Base-by-base conservation (phyloP, 2,797 vertebrate species). In the Dicrostonyx torquatus region DNA sequence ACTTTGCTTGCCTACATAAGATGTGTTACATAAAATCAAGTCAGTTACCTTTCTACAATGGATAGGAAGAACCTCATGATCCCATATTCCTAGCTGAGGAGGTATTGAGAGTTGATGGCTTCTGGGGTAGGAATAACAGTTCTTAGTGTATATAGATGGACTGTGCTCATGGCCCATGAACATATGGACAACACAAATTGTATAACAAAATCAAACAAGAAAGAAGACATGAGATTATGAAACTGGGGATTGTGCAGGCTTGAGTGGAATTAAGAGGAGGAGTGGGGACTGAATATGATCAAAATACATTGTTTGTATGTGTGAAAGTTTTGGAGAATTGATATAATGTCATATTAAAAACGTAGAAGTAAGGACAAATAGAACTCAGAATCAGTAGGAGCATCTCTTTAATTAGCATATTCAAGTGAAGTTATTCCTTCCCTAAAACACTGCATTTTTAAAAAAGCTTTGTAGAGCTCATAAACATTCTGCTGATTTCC, bases 401-500 rank as follows among this genome's bases (percentile, higher is more conserved):
- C 87, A 96, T 96, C 93, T 97, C 97, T 97, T 91, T 94, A 86
- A 26, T 98, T 98, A 98, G 83, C 96, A 96, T 96, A 97, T 97
- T 97, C 96, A 98, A 97, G 95, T 91, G 94, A 96, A 96, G 95
- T 92, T 90, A 79, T 84, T 97, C 94, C 96, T 96, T 97, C 64
- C 88, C 95, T 97, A 97, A 97, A 97, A 98, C 70, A 92, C 89
- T 6, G 8, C 91, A 89, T 98, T 98, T 98, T 97, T 95, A 95
- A 98, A 99, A 99, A 99, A 98, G 97, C 98, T 96, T 91, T 98
- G 98, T 98, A 98, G 97, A 98, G 98, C 98, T 98, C 97, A 98
- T 98, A 98, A 98, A 97, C 98, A 97, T 98, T 99, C 98, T 98
- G 98, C 98, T 98, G 98, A 98, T 99, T 98, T 97, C 97, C 98